These are phyloP conservation scores for Falco rusticolus DNA, from an alignment of 2,797 vertebrate species.

Conservation along the genomic window DNA sequence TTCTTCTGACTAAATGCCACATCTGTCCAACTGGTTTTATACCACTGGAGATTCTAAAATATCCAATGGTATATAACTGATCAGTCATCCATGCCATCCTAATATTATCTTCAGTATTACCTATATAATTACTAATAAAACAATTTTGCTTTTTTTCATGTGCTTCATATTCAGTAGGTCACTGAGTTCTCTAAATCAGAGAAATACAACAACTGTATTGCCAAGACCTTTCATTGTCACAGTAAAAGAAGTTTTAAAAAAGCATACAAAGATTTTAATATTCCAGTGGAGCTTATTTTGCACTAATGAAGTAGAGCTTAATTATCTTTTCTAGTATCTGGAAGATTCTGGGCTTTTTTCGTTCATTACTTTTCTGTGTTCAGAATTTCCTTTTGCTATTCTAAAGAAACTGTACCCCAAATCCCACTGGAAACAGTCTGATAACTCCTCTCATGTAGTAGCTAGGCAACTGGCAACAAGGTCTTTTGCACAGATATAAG, in stretches of 20 bases:
- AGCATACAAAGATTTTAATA: not conserved
- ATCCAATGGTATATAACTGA: not conserved
- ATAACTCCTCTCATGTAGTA: slow-evolving; percentile 11
- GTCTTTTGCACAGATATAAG: not conserved
- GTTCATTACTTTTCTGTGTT: not conserved
- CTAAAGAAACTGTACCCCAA: not conserved
- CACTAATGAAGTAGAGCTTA: not conserved
- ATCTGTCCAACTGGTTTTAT: not conserved
- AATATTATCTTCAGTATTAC: not conserved
- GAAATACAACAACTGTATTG: not conserved
- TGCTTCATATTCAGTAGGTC: not conserved
- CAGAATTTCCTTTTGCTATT: not conserved
- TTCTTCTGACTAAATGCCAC: not conserved
- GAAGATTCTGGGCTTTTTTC: not conserved
- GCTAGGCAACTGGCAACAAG: slow-evolving; percentile 18
- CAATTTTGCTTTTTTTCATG: not conserved
- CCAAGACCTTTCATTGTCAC: not conserved
- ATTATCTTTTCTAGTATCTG: not conserved
- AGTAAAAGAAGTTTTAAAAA: not conserved
- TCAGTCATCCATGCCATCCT: not conserved
- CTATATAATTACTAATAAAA: not conserved
- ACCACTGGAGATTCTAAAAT: not conserved
- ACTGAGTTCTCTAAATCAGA: not conserved
- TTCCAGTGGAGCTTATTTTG: not conserved
- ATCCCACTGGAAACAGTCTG: not conserved